Evolutionary conservation across 2,113 vertebrate genomes (phyloP), one percentile per base, ranked within the genome.

Genomic region (mouse (Mus musculus)): DNA sequence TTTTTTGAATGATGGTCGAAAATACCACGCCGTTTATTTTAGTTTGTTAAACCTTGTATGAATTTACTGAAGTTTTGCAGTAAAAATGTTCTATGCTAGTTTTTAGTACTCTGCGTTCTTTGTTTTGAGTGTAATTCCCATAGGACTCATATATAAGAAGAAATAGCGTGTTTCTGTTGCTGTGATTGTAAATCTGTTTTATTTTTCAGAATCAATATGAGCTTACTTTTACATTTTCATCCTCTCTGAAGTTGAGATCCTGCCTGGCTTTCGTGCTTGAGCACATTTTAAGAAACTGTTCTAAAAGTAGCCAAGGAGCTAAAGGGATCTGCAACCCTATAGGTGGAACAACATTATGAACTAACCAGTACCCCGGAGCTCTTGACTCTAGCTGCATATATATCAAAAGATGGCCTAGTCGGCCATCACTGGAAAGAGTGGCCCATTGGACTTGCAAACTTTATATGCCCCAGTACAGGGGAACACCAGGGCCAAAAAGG

Each of bases 11-110:
- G 36, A 75, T 76, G 88, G 56, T 61, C 63, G 2, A 89, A 84
- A 95, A 80, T 52, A 67, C 12, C 39, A 22, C 28, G 49, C 16
- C 49, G 17, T 33, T 86, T 67, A 49, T 86, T 77, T 85, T 54
- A 88, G 69, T 78, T 96, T 89, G 84, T 90, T 96, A 94, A 94
- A 72, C 16, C 22, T 77, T 78, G 19, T 88, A 5, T 77, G 22
- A 39, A 61, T 92, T 84, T 93, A 52, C 39, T 92, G 59, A 95
- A 81, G 77, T 82, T 88, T 96, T 92, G 24, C 22, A 94, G 24
- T 19, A 71, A 75, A 77, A 94, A 84, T 84, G 63, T 7, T 86
- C 80, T 46, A 80, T n/a, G n/a, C 49, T 67, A 14, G 5, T 52
- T 91, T 80, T 95, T 59, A 65, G 65, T 93, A 76, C 92, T 78